Conservation (phyloP, 2,797 vertebrate species). For the Protonibea diacanthus region DNA sequence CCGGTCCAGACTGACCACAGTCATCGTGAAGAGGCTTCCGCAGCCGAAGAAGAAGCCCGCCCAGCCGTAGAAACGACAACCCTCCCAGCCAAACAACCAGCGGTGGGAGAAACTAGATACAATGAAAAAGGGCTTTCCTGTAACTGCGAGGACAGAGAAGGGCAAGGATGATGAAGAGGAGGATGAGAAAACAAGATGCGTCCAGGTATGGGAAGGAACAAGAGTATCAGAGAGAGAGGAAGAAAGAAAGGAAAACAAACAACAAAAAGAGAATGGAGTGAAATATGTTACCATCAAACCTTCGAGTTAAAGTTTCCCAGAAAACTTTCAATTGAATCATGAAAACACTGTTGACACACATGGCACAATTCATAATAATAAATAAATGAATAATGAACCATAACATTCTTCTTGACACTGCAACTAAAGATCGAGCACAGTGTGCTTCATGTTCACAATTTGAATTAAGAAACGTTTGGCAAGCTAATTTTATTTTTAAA, state of each 20-base stretch:
- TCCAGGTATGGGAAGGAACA: neutral
- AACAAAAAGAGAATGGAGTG: neutral
- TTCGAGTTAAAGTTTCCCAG: neutral
- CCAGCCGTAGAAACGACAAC: constrained; percentile 95
- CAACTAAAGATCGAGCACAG: no score
- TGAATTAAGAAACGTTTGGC: no score
- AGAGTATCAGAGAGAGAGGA: neutral
- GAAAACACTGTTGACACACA: neutral
- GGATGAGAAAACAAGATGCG: neutral
- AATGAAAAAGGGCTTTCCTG: constrained; percentile 94
- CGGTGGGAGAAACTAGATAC: constrained; percentile 93
- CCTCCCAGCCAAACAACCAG: constrained; percentile 95
- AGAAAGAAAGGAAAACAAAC: neutral
- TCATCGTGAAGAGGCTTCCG: constrained; percentile 96
- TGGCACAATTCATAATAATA: no score
- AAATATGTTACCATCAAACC: neutral
- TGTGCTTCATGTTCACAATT: no score
- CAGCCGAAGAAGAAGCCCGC: constrained; percentile 97
- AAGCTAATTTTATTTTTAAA: no score
- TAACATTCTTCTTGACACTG: no score
- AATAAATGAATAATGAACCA: no score
- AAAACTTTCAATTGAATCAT: neutral
- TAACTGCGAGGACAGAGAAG: constrained; percentile 79
- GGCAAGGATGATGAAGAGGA: neutral
- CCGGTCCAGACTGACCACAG: constrained; percentile 93